Conservation (phyloP, 2,888 invertebrate genomes). For the Nephrotoma guestfalica region DNA sequence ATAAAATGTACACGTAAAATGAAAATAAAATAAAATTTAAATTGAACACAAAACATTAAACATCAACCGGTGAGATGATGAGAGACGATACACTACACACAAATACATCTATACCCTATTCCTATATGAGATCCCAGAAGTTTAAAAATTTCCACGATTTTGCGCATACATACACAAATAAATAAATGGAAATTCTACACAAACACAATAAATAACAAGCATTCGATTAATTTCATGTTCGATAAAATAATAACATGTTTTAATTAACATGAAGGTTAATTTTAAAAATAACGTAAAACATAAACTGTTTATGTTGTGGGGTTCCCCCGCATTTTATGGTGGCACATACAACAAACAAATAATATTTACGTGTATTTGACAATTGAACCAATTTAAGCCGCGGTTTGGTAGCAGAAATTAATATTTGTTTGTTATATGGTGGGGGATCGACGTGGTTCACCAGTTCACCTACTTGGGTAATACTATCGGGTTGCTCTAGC, state of each 20-base stretch:
- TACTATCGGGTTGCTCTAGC: no score
- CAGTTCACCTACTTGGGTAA: no score
- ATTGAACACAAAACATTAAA: not conserved
- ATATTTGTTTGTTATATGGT: no score
- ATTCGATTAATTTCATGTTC: not conserved
- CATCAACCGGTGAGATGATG: not conserved
- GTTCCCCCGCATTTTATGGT: no score
- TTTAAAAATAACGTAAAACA: not conserved
- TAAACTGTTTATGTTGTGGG: no score
- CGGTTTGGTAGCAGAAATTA: no score
- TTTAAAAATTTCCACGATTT: not conserved
- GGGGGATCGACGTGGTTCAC: no score
- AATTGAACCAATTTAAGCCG: no score
- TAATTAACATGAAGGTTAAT: not conserved
- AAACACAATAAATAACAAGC: not conserved
- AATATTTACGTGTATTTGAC: no score
- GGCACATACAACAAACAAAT: no score
- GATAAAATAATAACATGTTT: not conserved
- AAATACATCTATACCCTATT: not conserved
- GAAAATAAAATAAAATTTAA: not conserved
- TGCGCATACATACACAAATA: not conserved
- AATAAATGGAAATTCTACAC: not conserved
- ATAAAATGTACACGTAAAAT: no score
- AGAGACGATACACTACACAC: not conserved
- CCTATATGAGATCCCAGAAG: not conserved